phyloP scores from a whole-genome alignment of 2,113 vertebrate species.

The Cranoglanis bouderius region DNA sequence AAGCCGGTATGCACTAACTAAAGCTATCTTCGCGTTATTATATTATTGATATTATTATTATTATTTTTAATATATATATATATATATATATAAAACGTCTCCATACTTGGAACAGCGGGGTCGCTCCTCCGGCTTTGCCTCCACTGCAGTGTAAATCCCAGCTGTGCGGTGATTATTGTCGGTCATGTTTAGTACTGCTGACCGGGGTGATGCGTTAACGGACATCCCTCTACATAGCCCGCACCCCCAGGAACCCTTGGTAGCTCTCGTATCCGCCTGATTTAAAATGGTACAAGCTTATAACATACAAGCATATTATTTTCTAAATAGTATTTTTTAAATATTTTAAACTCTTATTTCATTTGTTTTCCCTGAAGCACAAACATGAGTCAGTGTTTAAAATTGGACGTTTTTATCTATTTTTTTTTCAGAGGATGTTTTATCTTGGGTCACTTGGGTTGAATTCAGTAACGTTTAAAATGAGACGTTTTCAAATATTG shows the following conservation, averaged over 20 bases:
- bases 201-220: not conserved
- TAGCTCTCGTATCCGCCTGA: not conserved
- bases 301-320: not conserved
- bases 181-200: conserved; percentile 32
- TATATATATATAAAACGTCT: not conserved
- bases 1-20: not conserved
- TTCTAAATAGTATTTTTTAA: not conserved
- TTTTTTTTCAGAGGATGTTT: not conserved
- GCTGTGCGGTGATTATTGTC: not conserved
- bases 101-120: conserved; percentile 52
- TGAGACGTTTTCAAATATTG: not conserved
- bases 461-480: not conserved
- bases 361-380: not conserved
- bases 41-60: not conserved
- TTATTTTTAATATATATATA: not conserved
- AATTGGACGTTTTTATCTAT: not conserved
- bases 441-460: not conserved
- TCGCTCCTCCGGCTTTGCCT: conserved; percentile 48
- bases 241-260: not conserved
- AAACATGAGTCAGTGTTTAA: not conserved
- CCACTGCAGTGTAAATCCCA: conserved; percentile 45
- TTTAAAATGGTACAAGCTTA: not conserved
- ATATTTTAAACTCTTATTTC: not conserved
- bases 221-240: not conserved
- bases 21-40: not conserved